Evolutionary conservation across 2,888 invertebrate genomes (phyloP).

Genomic region (Elaeidobius kamerunicus): DNA sequence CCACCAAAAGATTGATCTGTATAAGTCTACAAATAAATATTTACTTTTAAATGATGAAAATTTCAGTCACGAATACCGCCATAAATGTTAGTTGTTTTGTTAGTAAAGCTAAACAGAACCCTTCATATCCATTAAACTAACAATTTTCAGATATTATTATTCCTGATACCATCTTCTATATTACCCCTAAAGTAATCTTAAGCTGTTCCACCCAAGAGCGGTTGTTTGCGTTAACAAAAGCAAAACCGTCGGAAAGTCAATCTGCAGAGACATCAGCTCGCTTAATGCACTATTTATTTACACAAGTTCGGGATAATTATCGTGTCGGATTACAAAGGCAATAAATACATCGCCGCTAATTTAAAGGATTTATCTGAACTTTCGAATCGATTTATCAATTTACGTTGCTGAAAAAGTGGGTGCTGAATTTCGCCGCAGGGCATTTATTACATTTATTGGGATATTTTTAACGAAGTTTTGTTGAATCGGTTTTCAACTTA

Average conservation of each 20-base stretch:
- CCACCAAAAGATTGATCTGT: no score
- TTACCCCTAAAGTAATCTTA: background rate
- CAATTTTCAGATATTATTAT: background rate
- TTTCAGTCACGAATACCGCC: no score
- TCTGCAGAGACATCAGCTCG: slow-evolving; percentile 24
- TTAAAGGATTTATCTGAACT: slow-evolving; percentile 10
- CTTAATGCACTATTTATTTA: slow-evolving; percentile 31
- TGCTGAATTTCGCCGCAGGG: background rate
- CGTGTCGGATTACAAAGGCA: slow-evolving; percentile 27
- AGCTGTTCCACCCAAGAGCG: background rate
- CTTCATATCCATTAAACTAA: no score
- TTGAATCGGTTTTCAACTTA: no score
- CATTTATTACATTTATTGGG: no score
- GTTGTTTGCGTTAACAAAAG: slow-evolving; percentile 9
- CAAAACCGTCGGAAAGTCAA: slow-evolving; percentile 22
- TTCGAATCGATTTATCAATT: slow-evolving; percentile 14
- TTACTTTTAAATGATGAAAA: no score
- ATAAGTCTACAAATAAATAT: no score
- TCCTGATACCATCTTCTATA: background rate
- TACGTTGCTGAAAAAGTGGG: slow-evolving; percentile 1
- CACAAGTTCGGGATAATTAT: slow-evolving; percentile 28
- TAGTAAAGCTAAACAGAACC: no score
- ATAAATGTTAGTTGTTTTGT: no score
- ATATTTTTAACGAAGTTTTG: no score
- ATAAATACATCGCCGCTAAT: slow-evolving; percentile 24